These are phyloP conservation scores for Gasteruption jaculator DNA, from an alignment of 2,888 invertebrate genomes.

Conservation along the genomic window DNA sequence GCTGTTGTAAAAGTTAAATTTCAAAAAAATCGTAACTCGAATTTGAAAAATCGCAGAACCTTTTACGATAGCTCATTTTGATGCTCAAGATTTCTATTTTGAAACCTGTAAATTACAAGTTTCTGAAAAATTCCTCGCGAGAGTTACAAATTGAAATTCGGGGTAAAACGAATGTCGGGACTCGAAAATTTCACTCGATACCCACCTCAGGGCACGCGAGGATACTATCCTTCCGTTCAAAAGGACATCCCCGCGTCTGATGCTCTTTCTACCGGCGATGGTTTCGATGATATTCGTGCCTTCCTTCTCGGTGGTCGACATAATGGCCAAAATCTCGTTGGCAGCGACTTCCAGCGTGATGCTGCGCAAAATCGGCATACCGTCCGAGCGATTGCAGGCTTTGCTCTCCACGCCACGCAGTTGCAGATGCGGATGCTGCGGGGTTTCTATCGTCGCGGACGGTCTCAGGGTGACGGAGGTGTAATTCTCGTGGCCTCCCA, in stretches of 20 bases:
- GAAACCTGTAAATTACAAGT: too few species aligned
- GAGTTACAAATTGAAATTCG: too few species aligned
- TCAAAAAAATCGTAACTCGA: too few species aligned
- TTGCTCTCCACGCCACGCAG: constrained; percentile 41
- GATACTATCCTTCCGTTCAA: constrained; percentile 83
- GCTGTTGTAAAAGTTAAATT: too few species aligned
- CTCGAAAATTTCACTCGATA: too few species aligned
- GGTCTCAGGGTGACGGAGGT: constrained; percentile 22
- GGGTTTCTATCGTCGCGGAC: constrained; percentile 18
- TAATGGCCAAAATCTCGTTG: constrained; percentile 84
- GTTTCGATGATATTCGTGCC: constrained; percentile 83
- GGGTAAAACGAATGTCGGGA: too few species aligned
- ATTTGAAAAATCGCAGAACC: too few species aligned
- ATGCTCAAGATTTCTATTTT: too few species aligned
- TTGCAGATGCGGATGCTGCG: constrained; percentile 46
- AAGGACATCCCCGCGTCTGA: constrained; percentile 71
- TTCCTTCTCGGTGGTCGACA: constrained; percentile 85
- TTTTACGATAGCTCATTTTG: too few species aligned
- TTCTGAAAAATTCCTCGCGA: too few species aligned
- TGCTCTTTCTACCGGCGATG: constrained; percentile 69
- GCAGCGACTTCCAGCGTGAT: constrained; percentile 86
- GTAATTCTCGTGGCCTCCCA: constrained; percentile 28
- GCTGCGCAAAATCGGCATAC: constrained; percentile 61
- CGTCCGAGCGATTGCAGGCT: constrained; percentile 35
- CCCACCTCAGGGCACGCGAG: constrained; percentile 59